Percentiles rank a stretch among this genome's conserved stretches.
These are phyloP conservation scores for Paradoxurus hermaphroditus DNA, from an alignment of 2,113 vertebrate species.

Conservation along the genomic window DNA sequence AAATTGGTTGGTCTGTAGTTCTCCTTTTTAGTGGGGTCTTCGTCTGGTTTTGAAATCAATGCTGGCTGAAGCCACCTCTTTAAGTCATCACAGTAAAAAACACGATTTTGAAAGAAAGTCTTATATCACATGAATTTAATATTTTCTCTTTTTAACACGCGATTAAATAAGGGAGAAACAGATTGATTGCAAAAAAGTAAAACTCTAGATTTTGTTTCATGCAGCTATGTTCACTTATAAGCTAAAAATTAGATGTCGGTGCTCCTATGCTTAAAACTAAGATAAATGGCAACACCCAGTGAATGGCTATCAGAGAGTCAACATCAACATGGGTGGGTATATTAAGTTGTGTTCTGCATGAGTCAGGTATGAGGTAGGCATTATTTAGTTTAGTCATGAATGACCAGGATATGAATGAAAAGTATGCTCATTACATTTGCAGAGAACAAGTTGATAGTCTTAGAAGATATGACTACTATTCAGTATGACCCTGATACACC, in stretches of 20 bases:
- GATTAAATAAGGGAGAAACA: not conserved
- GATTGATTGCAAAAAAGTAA: not conserved
- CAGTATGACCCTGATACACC: not conserved
- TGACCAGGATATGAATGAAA: not conserved
- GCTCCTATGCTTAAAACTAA: not conserved
- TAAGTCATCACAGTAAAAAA: not conserved
- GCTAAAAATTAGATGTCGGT: not conserved
- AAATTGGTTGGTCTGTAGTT: too few species aligned
- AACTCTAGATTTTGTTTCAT: slow-evolving; percentile 28
- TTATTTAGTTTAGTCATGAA: not conserved
- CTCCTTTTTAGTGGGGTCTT: too few species aligned
- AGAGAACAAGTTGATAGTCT: slow-evolving; percentile 2
- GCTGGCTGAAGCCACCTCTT: not conserved
- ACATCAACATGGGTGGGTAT: not conserved
- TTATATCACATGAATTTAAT: not conserved
- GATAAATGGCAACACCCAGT: not conserved
- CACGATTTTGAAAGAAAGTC: not conserved
- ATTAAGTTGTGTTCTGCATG: not conserved
- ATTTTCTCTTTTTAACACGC: not conserved
- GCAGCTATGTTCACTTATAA: not conserved
- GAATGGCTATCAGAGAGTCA: not conserved
- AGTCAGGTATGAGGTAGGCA: not conserved
- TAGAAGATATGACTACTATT: not conserved
- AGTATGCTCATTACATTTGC: not conserved
- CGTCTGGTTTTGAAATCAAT: too few species aligned